Percentiles rank a stretch among this genome's conserved stretches.
Evolutionary conservation across 2,888 invertebrate genomes (phyloP).

Genomic region (Amblyteles armatorius): DNA sequence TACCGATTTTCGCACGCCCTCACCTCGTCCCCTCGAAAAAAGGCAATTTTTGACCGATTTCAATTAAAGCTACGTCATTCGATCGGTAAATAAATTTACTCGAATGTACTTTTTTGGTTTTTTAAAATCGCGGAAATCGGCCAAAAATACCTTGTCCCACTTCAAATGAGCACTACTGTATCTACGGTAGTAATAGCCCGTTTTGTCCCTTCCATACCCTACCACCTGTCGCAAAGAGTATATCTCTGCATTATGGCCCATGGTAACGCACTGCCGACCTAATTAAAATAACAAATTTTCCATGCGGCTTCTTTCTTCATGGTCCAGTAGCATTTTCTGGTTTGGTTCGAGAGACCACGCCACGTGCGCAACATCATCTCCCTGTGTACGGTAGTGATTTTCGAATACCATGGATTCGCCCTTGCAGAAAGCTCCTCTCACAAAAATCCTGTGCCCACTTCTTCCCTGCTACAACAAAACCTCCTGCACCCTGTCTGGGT

Average conservation of each 20-base stretch:
- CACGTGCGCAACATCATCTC: neutral
- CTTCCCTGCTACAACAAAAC: neutral
- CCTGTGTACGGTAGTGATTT: conserved; percentile 28
- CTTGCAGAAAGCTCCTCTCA: neutral
- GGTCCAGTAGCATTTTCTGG: conserved; percentile 20
- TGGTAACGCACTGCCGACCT: conserved; percentile 7
- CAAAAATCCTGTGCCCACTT: neutral
- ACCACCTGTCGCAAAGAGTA: conserved; percentile 13
- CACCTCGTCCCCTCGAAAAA: no score
- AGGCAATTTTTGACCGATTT: no score
- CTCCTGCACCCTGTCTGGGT: neutral
- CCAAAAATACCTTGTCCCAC: no score
- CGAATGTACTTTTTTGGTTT: no score
- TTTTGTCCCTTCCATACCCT: neutral
- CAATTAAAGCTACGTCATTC: no score
- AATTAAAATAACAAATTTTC: conserved; percentile 57
- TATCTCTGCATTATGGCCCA: neutral
- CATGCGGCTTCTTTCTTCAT: conserved; percentile 22
- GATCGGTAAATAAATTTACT: no score
- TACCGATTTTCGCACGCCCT: no score
- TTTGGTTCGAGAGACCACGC: conserved; percentile 10
- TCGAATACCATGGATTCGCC: conserved; percentile 31
- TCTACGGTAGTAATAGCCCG: no score
- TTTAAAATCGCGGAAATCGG: no score
- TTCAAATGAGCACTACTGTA: no score